phyloP scores from a whole-genome alignment of 2,113 vertebrate genomes.

The Lontra canadensis region DNA sequence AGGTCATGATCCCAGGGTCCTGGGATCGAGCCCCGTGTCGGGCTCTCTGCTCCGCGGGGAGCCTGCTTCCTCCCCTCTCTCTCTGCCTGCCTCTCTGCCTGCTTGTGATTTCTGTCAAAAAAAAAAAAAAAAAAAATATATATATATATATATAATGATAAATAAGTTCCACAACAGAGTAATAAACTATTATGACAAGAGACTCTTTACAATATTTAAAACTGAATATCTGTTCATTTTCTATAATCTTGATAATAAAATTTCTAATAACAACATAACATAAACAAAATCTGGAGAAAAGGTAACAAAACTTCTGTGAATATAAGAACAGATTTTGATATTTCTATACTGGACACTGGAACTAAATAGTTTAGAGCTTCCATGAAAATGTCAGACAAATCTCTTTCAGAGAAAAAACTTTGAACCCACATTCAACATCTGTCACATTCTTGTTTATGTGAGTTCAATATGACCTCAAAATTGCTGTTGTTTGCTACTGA shows the following conservation, averaged over 20 bases:
- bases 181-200: not conserved
- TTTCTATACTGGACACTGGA: not conserved
- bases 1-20: too few relatives aligned
- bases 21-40: too few relatives aligned
- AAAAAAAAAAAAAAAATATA: too few relatives aligned
- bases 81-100: too few relatives aligned
- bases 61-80: too few relatives aligned
- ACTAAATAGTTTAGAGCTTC: not conserved
- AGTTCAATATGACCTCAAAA: not conserved
- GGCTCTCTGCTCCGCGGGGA: too few relatives aligned
- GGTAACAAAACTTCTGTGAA: not conserved
- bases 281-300: constrained; percentile 32
- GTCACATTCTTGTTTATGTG: not conserved
- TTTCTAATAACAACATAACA: not conserved
- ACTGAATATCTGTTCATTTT: not conserved
- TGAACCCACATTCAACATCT: not conserved
- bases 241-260: not conserved
- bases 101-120: too few relatives aligned
- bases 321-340: not conserved
- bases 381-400: not conserved
- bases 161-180: not conserved
- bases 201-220: not conserved
- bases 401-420: not conserved
- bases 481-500: not conserved
- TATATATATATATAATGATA: not conserved